Conservation (phyloP, 2,888 invertebrate species). For the Hirudinaria manillensis region DNA sequence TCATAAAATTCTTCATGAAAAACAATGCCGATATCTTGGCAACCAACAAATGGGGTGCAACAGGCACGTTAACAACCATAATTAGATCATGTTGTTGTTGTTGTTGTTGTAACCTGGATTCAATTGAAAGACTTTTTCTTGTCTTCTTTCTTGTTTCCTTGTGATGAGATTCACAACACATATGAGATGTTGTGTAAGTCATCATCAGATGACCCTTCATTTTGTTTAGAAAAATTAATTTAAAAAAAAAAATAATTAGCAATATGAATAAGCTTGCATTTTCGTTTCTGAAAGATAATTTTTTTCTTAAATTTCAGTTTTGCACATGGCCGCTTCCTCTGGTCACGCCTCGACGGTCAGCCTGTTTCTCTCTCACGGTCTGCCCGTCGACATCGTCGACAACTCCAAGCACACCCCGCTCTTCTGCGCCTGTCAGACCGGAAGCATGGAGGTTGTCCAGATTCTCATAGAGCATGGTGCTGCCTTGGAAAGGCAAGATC, state of each 20-base stretch:
- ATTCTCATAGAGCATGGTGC: constrained; percentile 51
- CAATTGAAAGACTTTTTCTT: background rate
- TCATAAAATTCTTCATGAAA: constrained; percentile 47
- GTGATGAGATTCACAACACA: no score
- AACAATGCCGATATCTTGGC: constrained; percentile 47
- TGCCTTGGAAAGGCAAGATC: constrained; percentile 49
- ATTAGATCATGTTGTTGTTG: background rate
- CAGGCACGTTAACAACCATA: constrained; percentile 45
- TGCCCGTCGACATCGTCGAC: constrained; percentile 49
- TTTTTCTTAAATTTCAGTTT: constrained; percentile 44
- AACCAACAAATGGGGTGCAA: constrained; percentile 52
- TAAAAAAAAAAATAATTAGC: no score
- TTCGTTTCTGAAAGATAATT: background rate
- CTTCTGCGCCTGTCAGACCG: constrained; percentile 42
- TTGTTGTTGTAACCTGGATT: background rate
- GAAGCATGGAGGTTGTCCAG: constrained; percentile 50
- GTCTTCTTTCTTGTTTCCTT: background rate
- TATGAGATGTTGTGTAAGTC: no score
- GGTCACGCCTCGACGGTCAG: constrained; percentile 51
- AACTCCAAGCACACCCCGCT: constrained; percentile 52
- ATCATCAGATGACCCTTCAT: no score
- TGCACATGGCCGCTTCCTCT: constrained; percentile 52
- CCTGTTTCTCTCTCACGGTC: constrained; percentile 48
- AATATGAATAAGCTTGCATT: background rate
- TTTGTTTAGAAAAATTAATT: no score